A percentile compares a stretch with the other conserved stretches of the same genome.
phyloP scores from a whole-genome alignment of 2,888 invertebrate genomes.

The Melangyna quadrimaculata region DNA sequence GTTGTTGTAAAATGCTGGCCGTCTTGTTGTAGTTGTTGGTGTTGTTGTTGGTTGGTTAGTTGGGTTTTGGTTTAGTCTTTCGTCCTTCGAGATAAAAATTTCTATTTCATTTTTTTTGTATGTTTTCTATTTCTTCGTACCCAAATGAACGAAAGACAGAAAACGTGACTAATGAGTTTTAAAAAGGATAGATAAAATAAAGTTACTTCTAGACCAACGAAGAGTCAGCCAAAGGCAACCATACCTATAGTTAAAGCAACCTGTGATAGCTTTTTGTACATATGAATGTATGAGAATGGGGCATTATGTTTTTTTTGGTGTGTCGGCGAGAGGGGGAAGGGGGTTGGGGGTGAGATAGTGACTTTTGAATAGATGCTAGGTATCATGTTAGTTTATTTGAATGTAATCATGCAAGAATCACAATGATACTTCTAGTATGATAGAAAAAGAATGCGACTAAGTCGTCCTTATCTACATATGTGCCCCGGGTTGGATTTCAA shows the following conservation, averaged over 20 bases:
- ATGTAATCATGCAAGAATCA: constrained; percentile 39
- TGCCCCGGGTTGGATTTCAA: no score
- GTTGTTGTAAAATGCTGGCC: constrained; percentile 39
- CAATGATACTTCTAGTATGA: not conserved
- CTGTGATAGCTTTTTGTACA: not conserved
- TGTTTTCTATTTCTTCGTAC: not conserved
- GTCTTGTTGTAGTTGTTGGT: constrained; percentile 16
- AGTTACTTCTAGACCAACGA: not conserved
- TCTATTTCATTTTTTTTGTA: not conserved
- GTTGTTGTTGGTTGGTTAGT: not conserved
- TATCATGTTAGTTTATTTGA: constrained; percentile 49
- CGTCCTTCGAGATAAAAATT: constrained; percentile 32
- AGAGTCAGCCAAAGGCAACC: constrained; percentile 19
- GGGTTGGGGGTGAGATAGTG: not conserved
- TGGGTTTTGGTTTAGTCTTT: constrained; percentile 18
- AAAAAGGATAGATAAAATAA: constrained; percentile 48
- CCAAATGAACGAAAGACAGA: constrained; percentile 30
- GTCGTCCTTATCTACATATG: not conserved
- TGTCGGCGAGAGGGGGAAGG: no score
- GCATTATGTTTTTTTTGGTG: no score
- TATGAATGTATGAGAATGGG: not conserved
- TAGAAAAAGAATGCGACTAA: no score
- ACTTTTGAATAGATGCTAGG: constrained; percentile 54
- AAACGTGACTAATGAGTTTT: constrained; percentile 70
- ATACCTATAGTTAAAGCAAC: not conserved